Conservation (phyloP, 2,888 invertebrate species). For the Gastracanthus pulcherrimus region DNA sequence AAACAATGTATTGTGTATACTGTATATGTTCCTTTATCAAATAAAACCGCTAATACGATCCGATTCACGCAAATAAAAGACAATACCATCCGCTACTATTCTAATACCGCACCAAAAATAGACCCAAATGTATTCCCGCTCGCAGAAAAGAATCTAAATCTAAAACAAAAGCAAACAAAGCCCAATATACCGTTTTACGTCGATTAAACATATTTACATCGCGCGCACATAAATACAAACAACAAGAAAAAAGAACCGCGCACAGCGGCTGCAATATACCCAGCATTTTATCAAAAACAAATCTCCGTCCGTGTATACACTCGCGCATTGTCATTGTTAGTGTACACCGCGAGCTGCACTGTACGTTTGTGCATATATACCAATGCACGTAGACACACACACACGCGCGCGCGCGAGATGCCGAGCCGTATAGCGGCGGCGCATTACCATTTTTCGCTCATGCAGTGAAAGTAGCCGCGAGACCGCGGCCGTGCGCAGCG, state of each 20-base stretch:
- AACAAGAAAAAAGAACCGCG: not conserved
- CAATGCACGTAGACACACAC: not conserved
- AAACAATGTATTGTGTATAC: too few species aligned
- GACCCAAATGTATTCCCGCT: too few species aligned
- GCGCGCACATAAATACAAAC: not conserved
- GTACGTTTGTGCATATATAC: too few species aligned
- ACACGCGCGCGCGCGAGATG: not conserved
- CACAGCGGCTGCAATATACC: not conserved
- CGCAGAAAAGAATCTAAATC: too few species aligned
- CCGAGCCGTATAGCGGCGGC: too few species aligned
- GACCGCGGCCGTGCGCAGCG: not conserved
- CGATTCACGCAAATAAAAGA: too few species aligned
- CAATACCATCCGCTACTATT: too few species aligned
- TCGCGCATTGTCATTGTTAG: slow-evolving; percentile 44
- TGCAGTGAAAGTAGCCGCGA: slow-evolving; percentile 53
- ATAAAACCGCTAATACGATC: too few species aligned
- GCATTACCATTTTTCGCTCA: slow-evolving; percentile 53
- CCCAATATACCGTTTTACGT: too few species aligned
- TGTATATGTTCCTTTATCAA: too few species aligned
- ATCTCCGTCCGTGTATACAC: slow-evolving; percentile 18
- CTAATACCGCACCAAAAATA: too few species aligned
- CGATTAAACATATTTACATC: slow-evolving; percentile 19
- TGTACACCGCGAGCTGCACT: not conserved
- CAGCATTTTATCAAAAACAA: slow-evolving; percentile 47
- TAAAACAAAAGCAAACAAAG: not conserved